Base-by-base conservation (phyloP, 2,797 vertebrate genomes). In the Gorsachius magnificus region DNA sequence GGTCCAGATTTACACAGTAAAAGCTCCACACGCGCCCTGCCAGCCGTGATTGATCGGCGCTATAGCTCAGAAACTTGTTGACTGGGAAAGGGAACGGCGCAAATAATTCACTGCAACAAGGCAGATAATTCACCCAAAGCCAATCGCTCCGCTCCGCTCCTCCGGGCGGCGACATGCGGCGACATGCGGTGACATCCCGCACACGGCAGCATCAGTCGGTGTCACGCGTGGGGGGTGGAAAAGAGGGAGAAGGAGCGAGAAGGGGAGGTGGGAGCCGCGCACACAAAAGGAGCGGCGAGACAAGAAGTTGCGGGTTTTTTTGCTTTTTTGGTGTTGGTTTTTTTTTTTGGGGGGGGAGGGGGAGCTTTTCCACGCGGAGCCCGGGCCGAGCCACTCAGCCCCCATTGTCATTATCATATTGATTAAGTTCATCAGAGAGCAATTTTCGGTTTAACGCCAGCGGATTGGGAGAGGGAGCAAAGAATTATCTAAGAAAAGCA, bases 381-480 rank as follows among this genome's bases (percentile, higher is more conserved):
- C 97, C 97, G 96, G 97, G 98, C 97, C 98, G 98, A 98, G 98
- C 97, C 88, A 97, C 96, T 98, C 98, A 98, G 98, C 98, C 98
- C 97, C 99, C 98, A 98, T 98, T 99, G 98, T 99, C 98, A 99
- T 99, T 99, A 99, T 98, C 99, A 99, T 99, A 99, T 99, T 99
- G 99, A 99, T 99, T 99, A 99, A 99, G 98, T 99, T 99, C 99
- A 99, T 99, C 99, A 98, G 98, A 98, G 98, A 98, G 98, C 99
- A 99, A 98, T 99, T 99, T 99, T 98, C 98, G 99, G 98, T 99
- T 99, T 99, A 99, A 98, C 96, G 98, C 98, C 98, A 97, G 98
- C 97, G 96, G 98, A 99, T 97, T 97, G 98, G 97, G 98, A 99
- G 98, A 98, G 98, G 98, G 98, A 98, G 98, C 98, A 98, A 98